Percentiles rank a stretch among this genome's conserved stretches.
Evolutionary conservation across 2,888 invertebrate genomes (phyloP).

Genomic region (Tachina lurida): DNA sequence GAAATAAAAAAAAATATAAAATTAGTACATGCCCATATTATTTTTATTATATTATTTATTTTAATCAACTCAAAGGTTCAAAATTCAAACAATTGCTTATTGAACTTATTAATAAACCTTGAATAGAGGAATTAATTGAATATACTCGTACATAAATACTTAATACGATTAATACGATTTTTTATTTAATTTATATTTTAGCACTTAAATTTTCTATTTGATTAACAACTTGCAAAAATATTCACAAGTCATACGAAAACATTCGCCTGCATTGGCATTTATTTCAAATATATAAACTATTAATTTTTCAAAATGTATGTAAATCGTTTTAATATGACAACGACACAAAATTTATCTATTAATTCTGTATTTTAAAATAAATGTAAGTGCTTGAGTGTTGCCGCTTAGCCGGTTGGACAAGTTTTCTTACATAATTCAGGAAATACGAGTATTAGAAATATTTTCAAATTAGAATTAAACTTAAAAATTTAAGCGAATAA

Average conservation of each 20-base stretch:
- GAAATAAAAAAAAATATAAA: not conserved
- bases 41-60: constrained; percentile 17
- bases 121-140: not conserved
- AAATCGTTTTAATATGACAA: too few relatives aligned
- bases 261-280: not conserved
- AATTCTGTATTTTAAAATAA: too few relatives aligned
- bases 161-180: not conserved
- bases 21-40: not conserved
- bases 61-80: constrained; percentile 12
- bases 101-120: not conserved
- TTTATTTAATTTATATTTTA: not conserved
- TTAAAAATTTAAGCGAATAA: too few relatives aligned
- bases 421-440: too few relatives aligned
- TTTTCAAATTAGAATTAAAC: too few relatives aligned
- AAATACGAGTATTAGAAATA: too few relatives aligned
- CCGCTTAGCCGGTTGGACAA: too few relatives aligned
- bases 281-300: not conserved
- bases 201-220: not conserved
- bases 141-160: not conserved
- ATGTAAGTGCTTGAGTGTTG: too few relatives aligned
- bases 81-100: not conserved
- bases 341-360: too few relatives aligned
- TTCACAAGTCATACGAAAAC: not conserved
- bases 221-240: not conserved
- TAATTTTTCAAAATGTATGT: too few relatives aligned